These are phyloP conservation scores for Zele albiditarsus DNA, from an alignment of 2,888 invertebrate genomes.

Conservation along the genomic window DNA sequence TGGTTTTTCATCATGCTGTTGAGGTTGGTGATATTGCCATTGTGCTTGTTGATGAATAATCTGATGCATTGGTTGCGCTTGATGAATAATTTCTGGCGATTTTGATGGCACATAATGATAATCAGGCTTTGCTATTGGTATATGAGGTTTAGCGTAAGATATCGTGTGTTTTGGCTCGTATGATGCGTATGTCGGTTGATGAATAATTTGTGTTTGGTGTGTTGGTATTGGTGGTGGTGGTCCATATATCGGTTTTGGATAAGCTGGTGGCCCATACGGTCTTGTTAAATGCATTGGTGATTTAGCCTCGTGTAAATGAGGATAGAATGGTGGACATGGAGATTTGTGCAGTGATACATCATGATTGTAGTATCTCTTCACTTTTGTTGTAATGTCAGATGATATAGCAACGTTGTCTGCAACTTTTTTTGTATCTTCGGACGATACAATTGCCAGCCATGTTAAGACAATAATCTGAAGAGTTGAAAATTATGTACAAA, in stretches of 20 bases:
- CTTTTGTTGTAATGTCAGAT: constrained; percentile 50
- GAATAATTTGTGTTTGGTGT: constrained; percentile 52
- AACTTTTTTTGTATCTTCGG: not conserved
- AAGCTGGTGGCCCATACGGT: constrained; percentile 53
- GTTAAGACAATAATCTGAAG: constrained; percentile 61
- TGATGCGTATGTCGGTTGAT: constrained; percentile 52
- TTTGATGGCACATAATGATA: constrained; percentile 42
- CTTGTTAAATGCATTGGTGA: constrained; percentile 53
- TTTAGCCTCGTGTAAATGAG: constrained; percentile 52
- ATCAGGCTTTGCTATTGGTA: constrained; percentile 37
- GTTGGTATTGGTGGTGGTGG: not conserved
- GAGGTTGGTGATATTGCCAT: constrained; percentile 37
- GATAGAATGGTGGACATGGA: constrained; percentile 64
- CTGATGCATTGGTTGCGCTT: constrained; percentile 39
- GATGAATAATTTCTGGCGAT: constrained; percentile 25
- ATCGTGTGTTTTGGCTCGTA: constrained; percentile 54
- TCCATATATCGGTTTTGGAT: constrained; percentile 50
- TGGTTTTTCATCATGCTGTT: constrained; percentile 57
- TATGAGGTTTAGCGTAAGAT: constrained; percentile 56
- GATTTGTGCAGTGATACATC: constrained; percentile 43
- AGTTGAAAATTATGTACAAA: constrained; percentile 13
- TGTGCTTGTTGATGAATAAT: constrained; percentile 43
- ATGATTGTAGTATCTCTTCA: constrained; percentile 57
- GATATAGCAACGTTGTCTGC: constrained; percentile 43
- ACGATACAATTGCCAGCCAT: constrained; percentile 60